Base-by-base conservation (phyloP, 2,113 vertebrate species). In the Syngnathus floridae region DNA sequence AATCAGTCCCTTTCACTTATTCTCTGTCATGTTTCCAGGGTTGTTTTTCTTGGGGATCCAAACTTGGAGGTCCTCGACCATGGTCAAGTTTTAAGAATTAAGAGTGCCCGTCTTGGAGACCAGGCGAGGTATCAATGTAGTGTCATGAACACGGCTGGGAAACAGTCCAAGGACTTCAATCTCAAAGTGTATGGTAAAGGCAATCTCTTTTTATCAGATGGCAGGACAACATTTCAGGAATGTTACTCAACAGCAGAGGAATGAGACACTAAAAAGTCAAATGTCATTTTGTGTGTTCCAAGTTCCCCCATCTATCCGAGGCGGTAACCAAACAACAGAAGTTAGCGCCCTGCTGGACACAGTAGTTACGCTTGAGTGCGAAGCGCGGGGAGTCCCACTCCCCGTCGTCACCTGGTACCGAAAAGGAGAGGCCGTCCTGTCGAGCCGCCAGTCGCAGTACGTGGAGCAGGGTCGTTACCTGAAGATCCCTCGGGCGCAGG, bases 221-320 rank as follows among this genome's bases (percentile, higher is more conserved):
- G 36, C 36, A 9, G 19, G 36, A 41, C 8, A 38, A 59, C 40
- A 59, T 59, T 19, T n/a, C 2, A 10, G 8, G 9, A 38, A 58
- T 4, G 12, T 21, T 17, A 37, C 35, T 58, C 56, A n/a, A 17
- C 13, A 59, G 7, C 5, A 12, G 40, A 41, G n/a, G 58, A 9
- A 60, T 40, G 26, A 26, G 2, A 26, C 26, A 26, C 26, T 26
- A 3, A 3, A 31, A 31, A 31, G 26, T 31, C 26, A 31, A 3
- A 31, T 3, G 26, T 31, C 2, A 0, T 55, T 4, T 66, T 2
- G 19, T 75, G 9, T 81, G 65, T 62, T 48, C 83, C 63, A 66
- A 98, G 97, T 96, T 11, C 94, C 95, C 37, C 96, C 97, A 1
- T 93, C 89, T 58, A 95, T 99, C 73, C 97, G 93, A 82, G 94